These are phyloP conservation scores for Caradrina kadenii DNA, from an alignment of 2,888 invertebrate genomes.

Conservation along the genomic window DNA sequence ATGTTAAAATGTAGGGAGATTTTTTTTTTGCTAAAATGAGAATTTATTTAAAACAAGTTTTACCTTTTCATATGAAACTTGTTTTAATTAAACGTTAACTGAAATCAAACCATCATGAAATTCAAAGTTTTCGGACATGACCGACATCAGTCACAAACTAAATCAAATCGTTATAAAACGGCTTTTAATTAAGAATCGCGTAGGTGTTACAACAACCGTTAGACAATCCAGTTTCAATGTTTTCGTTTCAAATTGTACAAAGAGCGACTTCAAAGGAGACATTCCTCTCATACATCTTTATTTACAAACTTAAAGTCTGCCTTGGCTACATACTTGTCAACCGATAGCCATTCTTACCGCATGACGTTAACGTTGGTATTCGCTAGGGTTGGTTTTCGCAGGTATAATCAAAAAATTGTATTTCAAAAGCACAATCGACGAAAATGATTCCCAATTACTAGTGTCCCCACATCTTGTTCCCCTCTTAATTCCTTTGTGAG, in stretches of 20 bases:
- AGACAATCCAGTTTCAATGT: constrained; percentile 54
- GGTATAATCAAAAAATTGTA: constrained; percentile 29
- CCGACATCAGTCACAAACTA: neutral
- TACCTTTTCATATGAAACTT: neutral
- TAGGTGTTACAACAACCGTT: constrained; percentile 45
- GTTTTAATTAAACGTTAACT: neutral
- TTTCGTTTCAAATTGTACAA: constrained; percentile 65
- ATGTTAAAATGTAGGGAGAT: neutral
- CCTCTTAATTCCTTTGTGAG: constrained; percentile 68
- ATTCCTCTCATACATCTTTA: constrained; percentile 58
- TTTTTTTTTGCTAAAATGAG: neutral
- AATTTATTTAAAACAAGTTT: too few species aligned
- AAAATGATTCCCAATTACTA: constrained; percentile 71
- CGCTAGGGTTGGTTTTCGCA: neutral
- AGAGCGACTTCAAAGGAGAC: constrained; percentile 63
- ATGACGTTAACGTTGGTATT: neutral
- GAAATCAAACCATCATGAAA: too few species aligned
- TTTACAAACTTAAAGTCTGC: constrained; percentile 33
- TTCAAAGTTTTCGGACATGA: neutral
- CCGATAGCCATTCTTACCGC: constrained; percentile 31
- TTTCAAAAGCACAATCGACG: constrained; percentile 54
- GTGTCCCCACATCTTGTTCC: constrained; percentile 61
- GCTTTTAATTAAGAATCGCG: constrained; percentile 45
- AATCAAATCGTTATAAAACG: constrained; percentile 20
- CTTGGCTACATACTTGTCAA: neutral